These are phyloP conservation scores for Acheta domesticus DNA, from an alignment of 2,888 invertebrate species.

Conservation along the genomic window DNA sequence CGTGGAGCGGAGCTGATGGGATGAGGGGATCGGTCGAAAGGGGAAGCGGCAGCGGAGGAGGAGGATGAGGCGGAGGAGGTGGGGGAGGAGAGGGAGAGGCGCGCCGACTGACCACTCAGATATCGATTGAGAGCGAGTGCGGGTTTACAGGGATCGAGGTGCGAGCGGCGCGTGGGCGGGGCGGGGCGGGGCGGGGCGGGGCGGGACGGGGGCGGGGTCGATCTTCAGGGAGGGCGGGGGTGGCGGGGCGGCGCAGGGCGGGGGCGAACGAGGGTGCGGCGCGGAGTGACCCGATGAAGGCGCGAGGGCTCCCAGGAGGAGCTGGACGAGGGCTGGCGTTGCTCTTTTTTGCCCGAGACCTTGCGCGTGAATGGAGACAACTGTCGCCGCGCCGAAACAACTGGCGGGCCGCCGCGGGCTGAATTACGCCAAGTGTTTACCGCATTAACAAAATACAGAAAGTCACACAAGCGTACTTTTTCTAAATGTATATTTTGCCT, in stretches of 20 bases:
- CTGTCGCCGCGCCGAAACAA: no score
- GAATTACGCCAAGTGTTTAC: no score
- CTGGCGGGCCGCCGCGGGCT: no score
- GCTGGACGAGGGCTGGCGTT: no score
- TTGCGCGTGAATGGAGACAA: no score
- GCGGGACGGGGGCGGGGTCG: neutral
- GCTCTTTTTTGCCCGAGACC: no score
- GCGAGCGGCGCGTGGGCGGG: neutral
- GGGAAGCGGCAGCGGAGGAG: neutral
- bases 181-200: neutral
- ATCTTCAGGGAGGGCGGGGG: neutral
- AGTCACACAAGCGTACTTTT: no score
- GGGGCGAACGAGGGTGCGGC: neutral
- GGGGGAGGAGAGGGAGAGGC: neutral
- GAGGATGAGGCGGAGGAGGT: neutral
- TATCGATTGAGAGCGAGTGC: slow-evolving; percentile 10
- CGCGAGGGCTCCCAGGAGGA: neutral
- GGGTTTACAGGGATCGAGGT: neutral
- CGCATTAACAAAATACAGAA: no score
- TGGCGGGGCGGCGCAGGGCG: neutral
- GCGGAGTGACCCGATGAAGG: neutral
- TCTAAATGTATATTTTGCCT: no score
- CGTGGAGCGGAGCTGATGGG: no score
- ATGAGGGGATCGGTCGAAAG: neutral
- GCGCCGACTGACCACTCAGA: slow-evolving; percentile 18